Base-by-base conservation (phyloP, 2,888 invertebrate genomes). In the Polydrusus cervinus region DNA sequence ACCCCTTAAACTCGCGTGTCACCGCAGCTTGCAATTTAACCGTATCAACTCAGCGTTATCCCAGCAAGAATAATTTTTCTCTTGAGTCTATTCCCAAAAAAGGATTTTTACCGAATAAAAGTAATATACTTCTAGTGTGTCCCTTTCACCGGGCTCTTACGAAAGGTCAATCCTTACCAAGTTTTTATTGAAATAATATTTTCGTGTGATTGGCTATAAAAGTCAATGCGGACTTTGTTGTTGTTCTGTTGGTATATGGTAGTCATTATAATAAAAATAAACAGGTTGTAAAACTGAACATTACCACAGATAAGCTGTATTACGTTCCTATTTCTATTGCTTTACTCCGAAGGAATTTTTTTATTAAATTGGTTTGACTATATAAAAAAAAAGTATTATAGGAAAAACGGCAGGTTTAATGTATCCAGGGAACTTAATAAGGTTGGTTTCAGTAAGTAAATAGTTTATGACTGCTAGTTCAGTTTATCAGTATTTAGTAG, bases 151-250 rank as follows among this genome's bases (percentile, higher is more conserved):
- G 61, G 68, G 68, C 60, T 53, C 20, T 62, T 67, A 73, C 67
- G 68, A 74, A 74, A 72, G 43, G 34, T 43, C 55, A 55, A 69
- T 73, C 73, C 61, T 53, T 10, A 67, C 61, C 45, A 73, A 74
- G 64, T 74, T 74, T 74, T 74, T 74, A 74, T 74, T 74, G 74
- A 74, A 74, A 74, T 74, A 74, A 62, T 69, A 69, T 74, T 74
- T 74, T 65, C 69, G 20, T 53, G 61, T 62, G 69, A 74, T 74
- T 74, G 69, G 64, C 74, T 45, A 74, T 74, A 74, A 74, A 74
- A 74, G 74, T 74, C 74, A 64, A 74, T 74, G 74, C 53, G 69
- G 64, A 74, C 68, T 69, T 69, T 64, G 68, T 69, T 74, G 68
- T 64, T 69, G 74, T 64, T 74, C 62, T 30, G 51, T 74, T 69